phyloP scores from a whole-genome alignment of 2,113 vertebrate genomes.

The Nesospiza acunhae region DNA sequence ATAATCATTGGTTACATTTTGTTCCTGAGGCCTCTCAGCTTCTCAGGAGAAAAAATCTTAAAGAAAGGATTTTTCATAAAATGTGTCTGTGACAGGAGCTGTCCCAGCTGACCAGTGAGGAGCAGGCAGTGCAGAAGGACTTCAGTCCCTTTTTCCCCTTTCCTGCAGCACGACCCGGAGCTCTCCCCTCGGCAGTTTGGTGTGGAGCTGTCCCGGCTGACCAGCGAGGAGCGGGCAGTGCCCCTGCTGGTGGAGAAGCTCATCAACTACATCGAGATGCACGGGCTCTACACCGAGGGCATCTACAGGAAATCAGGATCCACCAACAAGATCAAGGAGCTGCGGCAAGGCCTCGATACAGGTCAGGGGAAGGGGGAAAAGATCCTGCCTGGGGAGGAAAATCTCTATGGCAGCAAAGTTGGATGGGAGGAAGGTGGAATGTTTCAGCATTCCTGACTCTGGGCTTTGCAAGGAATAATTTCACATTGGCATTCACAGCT shows the following conservation, averaged over 20 bases:
- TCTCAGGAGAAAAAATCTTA: no score
- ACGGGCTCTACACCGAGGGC: constrained; percentile 95
- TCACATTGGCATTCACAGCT: background rate
- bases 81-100: no score
- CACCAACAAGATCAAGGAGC: constrained; percentile 96
- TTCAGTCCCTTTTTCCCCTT: background rate
- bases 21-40: no score
- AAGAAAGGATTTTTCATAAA: no score
- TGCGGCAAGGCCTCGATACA: constrained; percentile 91
- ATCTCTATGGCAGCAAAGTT: background rate
- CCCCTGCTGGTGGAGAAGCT: constrained; percentile 95
- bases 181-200: constrained; percentile 92
- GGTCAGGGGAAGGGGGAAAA: constrained; percentile 65
- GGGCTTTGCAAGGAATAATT: background rate
- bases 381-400: accelerated
- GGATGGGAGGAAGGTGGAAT: background rate
- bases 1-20: no score
- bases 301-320: constrained; percentile 97
- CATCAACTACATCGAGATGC: constrained; percentile 98
- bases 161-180: constrained; percentile 88
- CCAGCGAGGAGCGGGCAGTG: constrained; percentile 90
- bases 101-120: constrained; percentile 79
- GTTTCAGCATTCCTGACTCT: background rate
- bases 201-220: constrained; percentile 92
- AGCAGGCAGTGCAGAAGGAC: constrained; percentile 72